These are phyloP conservation scores for Hemiprocne comata DNA, from an alignment of 2,113 vertebrate genomes.

Conservation along the genomic window DNA sequence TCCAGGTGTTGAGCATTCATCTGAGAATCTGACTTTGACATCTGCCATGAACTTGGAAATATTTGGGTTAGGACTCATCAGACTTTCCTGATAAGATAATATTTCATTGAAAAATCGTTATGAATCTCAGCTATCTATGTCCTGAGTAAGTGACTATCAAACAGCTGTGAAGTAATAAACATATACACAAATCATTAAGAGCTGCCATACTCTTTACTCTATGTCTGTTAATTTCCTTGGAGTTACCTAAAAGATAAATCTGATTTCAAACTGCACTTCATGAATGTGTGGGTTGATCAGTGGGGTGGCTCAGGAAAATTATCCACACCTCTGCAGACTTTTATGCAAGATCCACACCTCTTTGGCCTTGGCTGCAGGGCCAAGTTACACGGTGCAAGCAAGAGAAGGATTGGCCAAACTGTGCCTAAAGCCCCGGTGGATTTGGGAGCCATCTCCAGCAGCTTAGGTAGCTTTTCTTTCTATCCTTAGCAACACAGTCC, in stretches of 20 bases:
- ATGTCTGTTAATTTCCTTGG: background rate
- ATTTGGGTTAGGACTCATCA: background rate
- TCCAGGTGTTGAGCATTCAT: background rate
- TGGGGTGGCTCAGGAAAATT: background rate
- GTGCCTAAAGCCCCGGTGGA: conserved; percentile 74
- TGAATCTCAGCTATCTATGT: background rate
- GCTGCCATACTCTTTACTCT: background rate
- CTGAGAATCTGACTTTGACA: background rate
- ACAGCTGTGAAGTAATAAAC: background rate
- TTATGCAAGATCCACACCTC: background rate
- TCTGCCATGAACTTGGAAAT: background rate
- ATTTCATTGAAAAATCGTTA: background rate
- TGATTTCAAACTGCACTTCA: background rate
- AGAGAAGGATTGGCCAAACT: conserved; percentile 20
- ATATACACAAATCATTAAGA: background rate
- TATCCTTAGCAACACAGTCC: conserved; percentile 84
- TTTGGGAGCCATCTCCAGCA: conserved; percentile 79
- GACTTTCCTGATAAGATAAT: background rate
- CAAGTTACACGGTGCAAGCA: background rate
- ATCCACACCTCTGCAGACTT: background rate
- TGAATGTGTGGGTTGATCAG: background rate
- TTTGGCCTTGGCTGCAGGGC: background rate
- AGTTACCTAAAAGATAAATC: background rate
- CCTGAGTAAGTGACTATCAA: background rate
- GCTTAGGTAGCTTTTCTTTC: conserved; percentile 88